Conservation (phyloP, 1,140 invertebrate genomes). For the Drosophila teissieri region DNA sequence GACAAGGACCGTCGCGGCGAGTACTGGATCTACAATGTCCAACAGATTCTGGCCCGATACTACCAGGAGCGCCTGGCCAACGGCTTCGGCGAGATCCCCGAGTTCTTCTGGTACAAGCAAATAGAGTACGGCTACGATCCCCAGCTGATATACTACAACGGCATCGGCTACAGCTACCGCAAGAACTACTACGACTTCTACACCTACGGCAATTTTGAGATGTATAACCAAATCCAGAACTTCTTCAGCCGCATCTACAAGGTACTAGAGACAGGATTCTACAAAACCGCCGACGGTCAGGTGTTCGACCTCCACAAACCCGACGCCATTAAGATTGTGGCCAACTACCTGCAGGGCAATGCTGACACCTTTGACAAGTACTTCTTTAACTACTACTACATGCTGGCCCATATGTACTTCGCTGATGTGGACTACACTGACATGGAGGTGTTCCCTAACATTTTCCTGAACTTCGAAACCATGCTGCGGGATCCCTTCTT, state of each 20-base stretch:
- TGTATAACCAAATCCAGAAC: slow-evolving; percentile 74
- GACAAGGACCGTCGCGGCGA: slow-evolving; percentile 87
- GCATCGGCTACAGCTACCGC: slow-evolving; percentile 88
- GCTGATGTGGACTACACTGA: slow-evolving; percentile 68
- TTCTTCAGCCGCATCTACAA: slow-evolving; percentile 87
- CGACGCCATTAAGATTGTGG: slow-evolving; percentile 87
- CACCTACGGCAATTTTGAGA: slow-evolving; percentile 69
- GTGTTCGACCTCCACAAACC: slow-evolving; percentile 85
- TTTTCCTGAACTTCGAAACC: slow-evolving; percentile 86
- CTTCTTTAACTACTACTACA: slow-evolving; percentile 87
- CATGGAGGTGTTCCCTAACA: slow-evolving; percentile 78
- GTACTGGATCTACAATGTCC: slow-evolving; percentile 87
- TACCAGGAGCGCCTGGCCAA: slow-evolving; percentile 89
- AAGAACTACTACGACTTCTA: slow-evolving; percentile 77
- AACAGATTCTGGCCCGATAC: slow-evolving; percentile 88
- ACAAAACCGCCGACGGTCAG: slow-evolving; percentile 85
- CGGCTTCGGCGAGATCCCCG: slow-evolving; percentile 87
- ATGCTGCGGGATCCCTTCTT: slow-evolving; percentile 88
- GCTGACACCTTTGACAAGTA: slow-evolving; percentile 87
- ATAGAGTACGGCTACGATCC: slow-evolving; percentile 88
- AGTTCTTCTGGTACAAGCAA: slow-evolving; percentile 86
- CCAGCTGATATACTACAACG: slow-evolving; percentile 88
- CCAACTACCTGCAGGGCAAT: slow-evolving; percentile 88
- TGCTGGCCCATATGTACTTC: slow-evolving; percentile 85
- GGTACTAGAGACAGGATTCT: slow-evolving; percentile 87